These are phyloP conservation scores for Nymphicus hollandicus DNA, from an alignment of 2,113 vertebrate genomes.

Conservation along the genomic window DNA sequence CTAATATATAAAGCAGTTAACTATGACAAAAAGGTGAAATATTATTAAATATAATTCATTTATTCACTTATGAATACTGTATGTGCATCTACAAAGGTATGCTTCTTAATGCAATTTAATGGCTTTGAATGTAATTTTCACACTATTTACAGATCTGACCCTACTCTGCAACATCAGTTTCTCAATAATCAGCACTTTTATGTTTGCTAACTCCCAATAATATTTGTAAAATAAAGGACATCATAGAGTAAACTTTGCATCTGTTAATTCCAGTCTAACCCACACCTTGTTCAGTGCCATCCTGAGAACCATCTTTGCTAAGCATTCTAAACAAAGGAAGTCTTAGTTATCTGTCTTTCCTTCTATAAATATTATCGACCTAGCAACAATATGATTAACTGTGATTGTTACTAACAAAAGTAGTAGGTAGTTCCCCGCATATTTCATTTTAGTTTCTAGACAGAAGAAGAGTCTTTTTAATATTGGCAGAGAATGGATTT, in stretches of 20 bases:
- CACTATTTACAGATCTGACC: constrained; percentile 51
- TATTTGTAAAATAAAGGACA: constrained; percentile 55
- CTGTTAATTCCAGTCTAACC: background rate
- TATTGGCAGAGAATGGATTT: constrained; percentile 41
- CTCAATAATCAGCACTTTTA: constrained; percentile 56
- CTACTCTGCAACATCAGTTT: constrained; percentile 32
- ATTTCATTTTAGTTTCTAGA: constrained; percentile 44
- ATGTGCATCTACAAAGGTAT: constrained; percentile 50
- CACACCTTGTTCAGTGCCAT: background rate
- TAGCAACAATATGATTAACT: constrained; percentile 56
- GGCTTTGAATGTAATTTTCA: constrained; percentile 59
- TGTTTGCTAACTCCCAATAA: constrained; percentile 40
- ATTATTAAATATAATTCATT: constrained; percentile 63
- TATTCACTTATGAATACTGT: constrained; percentile 70
- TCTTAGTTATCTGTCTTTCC: background rate
- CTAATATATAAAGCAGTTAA: constrained; percentile 26
- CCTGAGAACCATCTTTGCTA: background rate
- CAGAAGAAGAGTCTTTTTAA: constrained; percentile 21
- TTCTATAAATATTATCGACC: constrained; percentile 50
- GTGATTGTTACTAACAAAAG: constrained; percentile 46
- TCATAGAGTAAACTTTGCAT: background rate
- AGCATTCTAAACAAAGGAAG: constrained; percentile 28
- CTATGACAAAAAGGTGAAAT: constrained; percentile 55
- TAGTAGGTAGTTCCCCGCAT: constrained; percentile 38
- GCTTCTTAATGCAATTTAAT: constrained; percentile 57